Conservation (phyloP, 2,888 invertebrate genomes). For the Dryobotodes eremita region DNA sequence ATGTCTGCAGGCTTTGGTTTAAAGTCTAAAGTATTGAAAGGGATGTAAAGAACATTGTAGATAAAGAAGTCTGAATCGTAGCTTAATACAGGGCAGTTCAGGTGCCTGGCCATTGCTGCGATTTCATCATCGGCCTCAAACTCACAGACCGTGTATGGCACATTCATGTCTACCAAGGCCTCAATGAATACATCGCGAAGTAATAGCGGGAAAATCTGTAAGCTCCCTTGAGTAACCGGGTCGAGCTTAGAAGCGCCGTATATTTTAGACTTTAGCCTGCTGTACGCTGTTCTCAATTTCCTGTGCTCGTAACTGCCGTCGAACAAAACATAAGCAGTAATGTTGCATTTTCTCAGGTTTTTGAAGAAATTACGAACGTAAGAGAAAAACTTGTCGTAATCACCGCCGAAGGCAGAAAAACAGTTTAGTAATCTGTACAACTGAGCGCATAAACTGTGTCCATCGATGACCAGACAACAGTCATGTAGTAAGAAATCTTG, state of each 20-base stretch:
- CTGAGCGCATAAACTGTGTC: constrained; percentile 94
- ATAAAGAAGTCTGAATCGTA: constrained; percentile 99
- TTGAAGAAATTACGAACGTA: constrained; percentile 93
- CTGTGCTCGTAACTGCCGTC: constrained; percentile 95
- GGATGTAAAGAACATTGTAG: constrained; percentile 95
- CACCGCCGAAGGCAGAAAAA: constrained; percentile 95
- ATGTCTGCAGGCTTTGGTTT: constrained; percentile 80
- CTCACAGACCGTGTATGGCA: constrained; percentile 93
- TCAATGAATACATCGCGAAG: constrained; percentile 94
- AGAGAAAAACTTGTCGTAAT: constrained; percentile 94
- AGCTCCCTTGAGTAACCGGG: constrained; percentile 88
- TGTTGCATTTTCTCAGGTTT: constrained; percentile 92
- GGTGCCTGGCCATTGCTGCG: constrained; percentile 94
- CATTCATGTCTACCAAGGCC: constrained; percentile 92
- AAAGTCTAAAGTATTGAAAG: constrained; percentile 92
- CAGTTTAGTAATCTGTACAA: constrained; percentile 92
- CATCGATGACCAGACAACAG: constrained; percentile 94
- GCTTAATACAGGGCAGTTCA: constrained; percentile 96
- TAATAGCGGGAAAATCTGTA: constrained; percentile 94
- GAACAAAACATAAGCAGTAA: constrained; percentile 94
- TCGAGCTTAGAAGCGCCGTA: constrained; percentile 90
- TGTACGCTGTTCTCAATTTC: constrained; percentile 93
- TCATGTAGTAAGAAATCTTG: constrained; percentile 92
- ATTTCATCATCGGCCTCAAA: constrained; percentile 98
- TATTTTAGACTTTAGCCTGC: constrained; percentile 91